Conservation (phyloP, 1,140 invertebrate species). For the Triops cancriformis region DNA sequence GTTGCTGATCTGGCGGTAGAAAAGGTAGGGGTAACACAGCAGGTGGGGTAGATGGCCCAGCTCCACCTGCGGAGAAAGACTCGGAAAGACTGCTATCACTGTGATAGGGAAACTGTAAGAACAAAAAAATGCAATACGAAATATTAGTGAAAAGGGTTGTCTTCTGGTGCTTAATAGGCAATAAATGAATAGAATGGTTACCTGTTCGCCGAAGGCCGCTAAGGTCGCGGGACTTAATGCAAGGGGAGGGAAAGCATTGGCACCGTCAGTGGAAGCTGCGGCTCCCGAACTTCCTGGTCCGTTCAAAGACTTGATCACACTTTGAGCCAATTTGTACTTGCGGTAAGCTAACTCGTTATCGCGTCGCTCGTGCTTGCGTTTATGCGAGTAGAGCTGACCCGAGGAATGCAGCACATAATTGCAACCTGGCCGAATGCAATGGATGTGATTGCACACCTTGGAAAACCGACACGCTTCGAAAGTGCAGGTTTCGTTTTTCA, state of each 20-base stretch:
- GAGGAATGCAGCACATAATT: conserved; percentile 92
- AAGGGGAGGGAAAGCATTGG: conserved; percentile 27
- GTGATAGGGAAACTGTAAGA: conserved; percentile 8
- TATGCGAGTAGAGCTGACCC: conserved; percentile 94
- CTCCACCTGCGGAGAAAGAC: conserved; percentile 12
- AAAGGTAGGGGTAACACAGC: neutral
- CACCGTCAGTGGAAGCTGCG: conserved; percentile 28
- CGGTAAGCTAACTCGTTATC: conserved; percentile 76
- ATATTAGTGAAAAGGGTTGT: neutral
- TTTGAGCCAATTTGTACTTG: conserved; percentile 60
- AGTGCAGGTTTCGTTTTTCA: conserved; percentile 90
- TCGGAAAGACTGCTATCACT: conserved; percentile 16
- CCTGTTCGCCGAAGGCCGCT: conserved; percentile 15
- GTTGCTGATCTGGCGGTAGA: conserved; percentile 9
- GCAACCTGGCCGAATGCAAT: conserved; percentile 91
- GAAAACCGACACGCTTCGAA: conserved; percentile 88
- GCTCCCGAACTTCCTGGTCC: conserved; percentile 32
- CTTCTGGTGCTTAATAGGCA: neutral
- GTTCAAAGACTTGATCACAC: conserved; percentile 36
- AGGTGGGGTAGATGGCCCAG: conserved; percentile 11
- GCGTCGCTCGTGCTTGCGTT: conserved; percentile 89
- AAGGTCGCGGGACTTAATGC: conserved; percentile 20
- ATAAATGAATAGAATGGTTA: neutral
- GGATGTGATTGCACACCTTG: conserved; percentile 92
- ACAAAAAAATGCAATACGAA: conserved; percentile 19